These are phyloP conservation scores for Ormyrus rosae DNA, from an alignment of 2,888 invertebrate species.

Conservation along the genomic window DNA sequence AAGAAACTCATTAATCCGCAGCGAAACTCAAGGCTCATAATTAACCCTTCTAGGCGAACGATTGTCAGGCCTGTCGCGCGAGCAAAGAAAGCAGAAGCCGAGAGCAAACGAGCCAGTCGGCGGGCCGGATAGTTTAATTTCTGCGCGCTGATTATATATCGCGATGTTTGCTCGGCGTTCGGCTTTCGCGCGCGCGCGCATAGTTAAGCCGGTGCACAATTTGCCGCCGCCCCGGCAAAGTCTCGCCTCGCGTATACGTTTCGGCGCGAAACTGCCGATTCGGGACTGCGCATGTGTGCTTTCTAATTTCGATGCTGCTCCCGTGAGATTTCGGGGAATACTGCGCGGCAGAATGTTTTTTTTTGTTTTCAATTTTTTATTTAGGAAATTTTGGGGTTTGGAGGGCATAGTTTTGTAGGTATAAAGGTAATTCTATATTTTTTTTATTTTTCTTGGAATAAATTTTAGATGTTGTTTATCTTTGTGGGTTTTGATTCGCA, in stretches of 20 bases:
- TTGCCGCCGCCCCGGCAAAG: neutral
- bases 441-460: too few species aligned
- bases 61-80: too few species aligned
- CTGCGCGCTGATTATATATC: constrained; percentile 63
- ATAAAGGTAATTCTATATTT: too few species aligned
- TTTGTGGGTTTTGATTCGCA: too few species aligned
- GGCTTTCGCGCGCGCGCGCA: constrained; percentile 11
- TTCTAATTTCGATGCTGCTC: neutral
- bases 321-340: neutral
- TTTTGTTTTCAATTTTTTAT: neutral
- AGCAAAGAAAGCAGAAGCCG: neutral
- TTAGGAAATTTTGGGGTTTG: neutral
- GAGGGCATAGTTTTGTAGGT: too few species aligned
- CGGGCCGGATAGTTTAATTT: constrained; percentile 59
- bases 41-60: too few species aligned
- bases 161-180: constrained; percentile 60
- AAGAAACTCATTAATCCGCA: too few species aligned
- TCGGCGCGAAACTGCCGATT: neutral
- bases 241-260: neutral
- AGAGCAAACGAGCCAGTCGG: neutral
- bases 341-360: neutral
- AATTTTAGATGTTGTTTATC: too few species aligned
- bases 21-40: too few species aligned
- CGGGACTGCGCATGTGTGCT: neutral
- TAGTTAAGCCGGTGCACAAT: constrained; percentile 35